phyloP scores from a whole-genome alignment of 2,113 vertebrate genomes.

The Elanoides forficatus region DNA sequence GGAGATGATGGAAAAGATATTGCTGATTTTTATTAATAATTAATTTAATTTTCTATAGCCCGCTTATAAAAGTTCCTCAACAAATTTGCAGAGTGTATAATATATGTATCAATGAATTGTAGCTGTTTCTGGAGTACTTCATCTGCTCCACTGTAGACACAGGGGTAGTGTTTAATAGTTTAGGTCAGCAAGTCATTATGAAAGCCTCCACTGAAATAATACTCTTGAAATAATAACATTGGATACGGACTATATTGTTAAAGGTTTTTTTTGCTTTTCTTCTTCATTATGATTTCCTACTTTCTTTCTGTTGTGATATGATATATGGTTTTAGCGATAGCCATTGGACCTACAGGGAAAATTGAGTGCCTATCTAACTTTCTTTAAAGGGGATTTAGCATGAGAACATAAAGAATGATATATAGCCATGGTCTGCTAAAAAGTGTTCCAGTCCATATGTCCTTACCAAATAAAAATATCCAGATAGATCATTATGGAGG shows the following conservation, averaged over 20 bases:
- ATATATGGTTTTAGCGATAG: background rate
- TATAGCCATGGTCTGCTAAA: background rate
- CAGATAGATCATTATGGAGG: background rate
- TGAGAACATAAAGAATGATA: background rate
- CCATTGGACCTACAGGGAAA: background rate
- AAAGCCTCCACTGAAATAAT: conserved; percentile 28
- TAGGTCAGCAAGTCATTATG: conserved; percentile 19
- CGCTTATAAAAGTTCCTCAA: conserved; percentile 22
- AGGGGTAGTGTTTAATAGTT: conserved; percentile 4
- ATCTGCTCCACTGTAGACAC: background rate
- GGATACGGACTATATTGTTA: background rate
- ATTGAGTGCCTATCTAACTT: background rate
- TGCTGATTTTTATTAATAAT: conserved; percentile 44
- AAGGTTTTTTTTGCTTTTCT: background rate
- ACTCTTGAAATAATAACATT: background rate
- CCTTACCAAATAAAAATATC: background rate
- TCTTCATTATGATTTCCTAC: background rate
- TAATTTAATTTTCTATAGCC: conserved; percentile 46
- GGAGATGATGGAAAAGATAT: conserved; percentile 12
- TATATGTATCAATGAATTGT: background rate
- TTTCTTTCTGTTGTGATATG: background rate
- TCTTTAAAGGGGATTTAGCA: background rate
- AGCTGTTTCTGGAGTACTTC: conserved; percentile 40
- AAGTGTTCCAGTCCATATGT: background rate
- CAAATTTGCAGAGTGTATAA: conserved; percentile 23